phyloP scores from a whole-genome alignment of 2,113 vertebrate genomes.

The Cervus canadensis region DNA sequence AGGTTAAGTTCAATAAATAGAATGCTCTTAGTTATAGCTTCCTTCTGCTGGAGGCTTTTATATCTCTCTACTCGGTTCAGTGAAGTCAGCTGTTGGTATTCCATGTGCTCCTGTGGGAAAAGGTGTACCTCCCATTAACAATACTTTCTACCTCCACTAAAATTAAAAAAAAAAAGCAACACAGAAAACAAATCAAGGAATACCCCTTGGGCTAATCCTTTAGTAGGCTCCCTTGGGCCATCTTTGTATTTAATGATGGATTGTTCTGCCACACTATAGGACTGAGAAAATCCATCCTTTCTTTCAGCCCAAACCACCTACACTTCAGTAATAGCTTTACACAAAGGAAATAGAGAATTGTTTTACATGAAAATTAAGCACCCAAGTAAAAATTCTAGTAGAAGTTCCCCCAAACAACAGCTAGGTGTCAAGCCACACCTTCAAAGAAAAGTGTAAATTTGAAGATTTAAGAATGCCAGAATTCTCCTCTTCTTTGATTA shows the following conservation, averaged over 20 bases:
- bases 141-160: slow-evolving; percentile 16
- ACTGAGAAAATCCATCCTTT: slow-evolving; percentile 48
- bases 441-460: slow-evolving; percentile 25
- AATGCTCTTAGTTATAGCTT: slow-evolving; percentile 11
- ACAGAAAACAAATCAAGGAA: slow-evolving; percentile 55
- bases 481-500: slow-evolving; percentile 4
- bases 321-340: slow-evolving; percentile 40
- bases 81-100: not conserved
- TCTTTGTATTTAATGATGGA: slow-evolving; percentile 50
- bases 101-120: not conserved
- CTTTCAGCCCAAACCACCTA: slow-evolving; percentile 22
- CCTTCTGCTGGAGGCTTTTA: slow-evolving; percentile 11
- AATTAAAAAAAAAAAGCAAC: slow-evolving; percentile 8
- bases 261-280: slow-evolving; percentile 46
- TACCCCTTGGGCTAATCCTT: slow-evolving; percentile 39
- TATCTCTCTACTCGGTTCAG: not conserved
- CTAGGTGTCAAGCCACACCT: not conserved
- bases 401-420: not conserved
- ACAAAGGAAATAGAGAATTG: slow-evolving; percentile 20
- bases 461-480: not conserved
- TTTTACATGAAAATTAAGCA: slow-evolving; percentile 56
- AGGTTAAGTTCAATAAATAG: slow-evolving; percentile 30
- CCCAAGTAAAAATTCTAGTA: not conserved
- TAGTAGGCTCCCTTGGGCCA: slow-evolving; percentile 24
- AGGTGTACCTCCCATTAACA: not conserved